Conservation (phyloP, 2,113 vertebrate species). For the Podarcis raffonei region DNA sequence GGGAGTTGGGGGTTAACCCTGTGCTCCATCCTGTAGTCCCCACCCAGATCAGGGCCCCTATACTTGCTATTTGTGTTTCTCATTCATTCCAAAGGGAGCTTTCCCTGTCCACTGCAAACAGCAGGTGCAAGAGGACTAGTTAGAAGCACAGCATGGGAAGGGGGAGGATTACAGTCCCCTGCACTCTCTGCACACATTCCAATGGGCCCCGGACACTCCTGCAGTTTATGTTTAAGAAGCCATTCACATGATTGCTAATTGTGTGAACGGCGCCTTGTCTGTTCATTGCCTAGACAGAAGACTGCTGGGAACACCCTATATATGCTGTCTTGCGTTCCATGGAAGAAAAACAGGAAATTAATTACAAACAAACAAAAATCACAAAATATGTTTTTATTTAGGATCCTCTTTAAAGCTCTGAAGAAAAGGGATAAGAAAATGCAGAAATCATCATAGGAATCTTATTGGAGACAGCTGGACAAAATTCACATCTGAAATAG, state of each 20-base stretch:
- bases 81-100: not conserved
- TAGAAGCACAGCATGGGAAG: too few species aligned
- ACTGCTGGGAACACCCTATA: not conserved
- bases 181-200: too few species aligned
- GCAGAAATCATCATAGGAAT: not conserved
- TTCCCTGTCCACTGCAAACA: not conserved
- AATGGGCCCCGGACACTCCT: too few species aligned
- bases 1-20: not conserved
- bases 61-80: not conserved
- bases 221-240: not conserved
- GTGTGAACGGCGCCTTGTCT: not conserved
- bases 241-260: not conserved
- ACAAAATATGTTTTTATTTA: not conserved
- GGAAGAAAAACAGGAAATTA: not conserved
- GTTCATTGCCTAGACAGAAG: not conserved
- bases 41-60: not conserved
- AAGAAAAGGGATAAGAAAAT: not conserved
- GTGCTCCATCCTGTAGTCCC: too few species aligned
- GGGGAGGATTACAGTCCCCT: not conserved
- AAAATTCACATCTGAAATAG: constrained; percentile 15
- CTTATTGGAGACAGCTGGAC: too few species aligned
- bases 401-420: not conserved
- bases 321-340: not conserved
- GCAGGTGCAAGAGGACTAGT: too few species aligned
- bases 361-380: not conserved